Conservation (phyloP, 2,797 vertebrate species). For the Hypotaenidia okinawae region DNA sequence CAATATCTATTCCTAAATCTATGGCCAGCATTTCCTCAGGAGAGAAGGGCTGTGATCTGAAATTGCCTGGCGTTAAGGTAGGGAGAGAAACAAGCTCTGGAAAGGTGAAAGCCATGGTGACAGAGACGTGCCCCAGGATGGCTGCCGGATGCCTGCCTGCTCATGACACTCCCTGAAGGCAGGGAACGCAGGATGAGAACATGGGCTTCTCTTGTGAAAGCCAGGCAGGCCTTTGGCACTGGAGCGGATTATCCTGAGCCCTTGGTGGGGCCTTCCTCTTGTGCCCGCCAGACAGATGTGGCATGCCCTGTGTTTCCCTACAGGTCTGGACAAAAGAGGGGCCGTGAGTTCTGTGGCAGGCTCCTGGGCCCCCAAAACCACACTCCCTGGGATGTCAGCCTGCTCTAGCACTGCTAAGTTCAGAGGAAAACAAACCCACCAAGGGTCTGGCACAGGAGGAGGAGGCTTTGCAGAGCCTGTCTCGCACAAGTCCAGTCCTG, state of each 20-base stretch:
- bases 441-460: background rate
- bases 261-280: background rate
- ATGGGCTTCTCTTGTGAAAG: background rate
- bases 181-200: accelerated
- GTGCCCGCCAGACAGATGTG: accelerated
- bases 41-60: slow-evolving; percentile 44
- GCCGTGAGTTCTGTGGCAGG: background rate
- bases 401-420: background rate
- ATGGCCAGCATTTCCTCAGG: slow-evolving; percentile 49
- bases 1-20: slow-evolving; percentile 71
- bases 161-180: background rate
- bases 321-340: background rate
- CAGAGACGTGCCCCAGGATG: accelerated
- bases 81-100: background rate
- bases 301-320: accelerated
- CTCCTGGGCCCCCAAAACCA: background rate
- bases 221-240: accelerated
- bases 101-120: background rate
- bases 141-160: background rate
- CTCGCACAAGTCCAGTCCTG: background rate
- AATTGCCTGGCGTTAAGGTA: slow-evolving; percentile 7
- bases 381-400: background rate
- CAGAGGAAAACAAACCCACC: background rate
- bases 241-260: background rate
- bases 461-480: background rate